Evolutionary conservation across 1,140 invertebrate species (phyloP), one percentile per base, ranked within the genome.

Genomic region (Heterodera schachtii): DNA sequence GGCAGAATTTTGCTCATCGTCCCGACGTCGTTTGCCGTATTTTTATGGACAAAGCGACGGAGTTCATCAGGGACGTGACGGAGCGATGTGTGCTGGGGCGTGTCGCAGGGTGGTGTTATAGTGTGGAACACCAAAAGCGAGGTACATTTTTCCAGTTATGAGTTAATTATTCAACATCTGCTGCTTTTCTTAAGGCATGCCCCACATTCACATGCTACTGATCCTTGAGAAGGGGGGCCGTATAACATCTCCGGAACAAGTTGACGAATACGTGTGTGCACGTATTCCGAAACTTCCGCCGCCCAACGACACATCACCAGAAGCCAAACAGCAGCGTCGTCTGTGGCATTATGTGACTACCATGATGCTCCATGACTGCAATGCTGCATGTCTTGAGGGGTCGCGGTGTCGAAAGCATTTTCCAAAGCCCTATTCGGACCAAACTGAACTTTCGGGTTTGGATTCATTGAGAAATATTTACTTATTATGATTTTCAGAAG

Each of bases 61-160:
- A 71, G 44, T 44, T 71, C 3, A 3, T 41, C 11, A 41, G 3
- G 31, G 69, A 71, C 3, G 31, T 71, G 44, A 71, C 69, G 0
- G 31, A 71, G 4, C 69, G 69, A 4, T 16, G 21, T 16, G 71
- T 73, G 13, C 13, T 73, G 71, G 71, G 71, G 0, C 11, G 13
- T 19, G 71, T 73, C 0, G 47, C 43, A 9, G 71, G 71, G 16
- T 73, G 71, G 71, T 73, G 43, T 3, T 73, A 49, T 13, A 73
- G 71, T 19, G 43, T 73, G 11, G 71, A 73, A 73, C 71, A 73
- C 71, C 71, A 73, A n/a, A 73, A 73, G 19, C 11, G 71, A 49
- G 43, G 47, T 73, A n/a, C 16, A 16, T 19, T 2, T 7, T 41
- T 3, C 31, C 44, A 7, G 31, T 71, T 4, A 71, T 49, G 47